A percentile compares a stretch with the other conserved stretches of the same genome.
Evolutionary conservation across 2,888 invertebrate species (phyloP).

Genomic region (Plemyria rubiginata): DNA sequence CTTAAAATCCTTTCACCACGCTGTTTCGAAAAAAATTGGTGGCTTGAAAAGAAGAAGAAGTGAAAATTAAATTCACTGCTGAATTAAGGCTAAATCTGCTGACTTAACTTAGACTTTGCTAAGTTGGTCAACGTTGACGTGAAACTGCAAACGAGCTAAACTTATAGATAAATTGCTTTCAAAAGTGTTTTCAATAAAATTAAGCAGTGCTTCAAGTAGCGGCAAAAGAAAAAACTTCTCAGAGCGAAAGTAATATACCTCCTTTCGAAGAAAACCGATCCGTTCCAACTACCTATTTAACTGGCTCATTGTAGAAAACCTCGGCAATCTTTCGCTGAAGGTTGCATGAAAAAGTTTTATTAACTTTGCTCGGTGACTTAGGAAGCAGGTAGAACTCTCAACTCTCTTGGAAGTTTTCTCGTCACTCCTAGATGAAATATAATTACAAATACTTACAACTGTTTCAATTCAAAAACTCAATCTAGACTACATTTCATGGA

Average conservation of each 20-base stretch:
- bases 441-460: background rate
- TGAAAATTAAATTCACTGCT: no score
- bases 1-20: no score
- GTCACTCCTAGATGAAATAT: slow-evolving; percentile 2
- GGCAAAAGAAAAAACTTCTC: slow-evolving; percentile 6
- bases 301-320: slow-evolving; percentile 46
- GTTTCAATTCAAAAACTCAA: background rate
- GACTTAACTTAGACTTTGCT: background rate
- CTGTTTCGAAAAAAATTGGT: no score
- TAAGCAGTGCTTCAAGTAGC: background rate
- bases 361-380: slow-evolving; percentile 57
- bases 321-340: slow-evolving; percentile 48
- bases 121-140: background rate
- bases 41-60: no score
- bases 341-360: slow-evolving; percentile 71
- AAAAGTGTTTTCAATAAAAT: background rate
- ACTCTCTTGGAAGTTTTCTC: slow-evolving; percentile 33
- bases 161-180: background rate
- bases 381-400: slow-evolving; percentile 45
- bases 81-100: no score
- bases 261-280: slow-evolving; percentile 23
- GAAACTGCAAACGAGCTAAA: no score
- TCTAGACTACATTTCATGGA: no score
- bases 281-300: slow-evolving; percentile 48
- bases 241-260: slow-evolving; percentile 2